phyloP scores from a whole-genome alignment of 2,888 invertebrate genomes.

The Microdon myrmicae region DNA sequence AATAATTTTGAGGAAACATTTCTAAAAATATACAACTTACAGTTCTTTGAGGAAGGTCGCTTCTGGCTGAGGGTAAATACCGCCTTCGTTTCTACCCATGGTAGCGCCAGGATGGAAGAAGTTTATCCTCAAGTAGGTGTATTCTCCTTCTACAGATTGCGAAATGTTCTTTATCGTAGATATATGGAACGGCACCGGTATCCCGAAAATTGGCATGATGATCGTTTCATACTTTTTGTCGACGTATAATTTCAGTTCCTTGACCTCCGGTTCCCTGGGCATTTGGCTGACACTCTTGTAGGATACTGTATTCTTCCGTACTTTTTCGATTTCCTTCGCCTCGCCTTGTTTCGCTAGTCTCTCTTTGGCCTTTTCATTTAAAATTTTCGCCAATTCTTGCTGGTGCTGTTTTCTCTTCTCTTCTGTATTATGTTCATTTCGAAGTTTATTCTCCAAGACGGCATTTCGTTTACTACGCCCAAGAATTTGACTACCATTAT shows the following conservation, averaged over 20 bases:
- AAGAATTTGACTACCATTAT: conserved; percentile 65
- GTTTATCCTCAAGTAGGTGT: conserved; percentile 97
- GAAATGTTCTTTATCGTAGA: conserved; percentile 99
- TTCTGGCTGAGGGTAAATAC: conserved; percentile 91
- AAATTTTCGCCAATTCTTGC: conserved; percentile 86
- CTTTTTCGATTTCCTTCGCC: conserved; percentile 86
- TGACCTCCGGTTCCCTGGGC: conserved; percentile 93
- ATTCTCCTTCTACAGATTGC: conserved; percentile 96
- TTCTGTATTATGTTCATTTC: conserved; percentile 95
- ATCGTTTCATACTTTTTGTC: conserved; percentile 97
- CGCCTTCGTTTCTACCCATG: conserved; percentile 92
- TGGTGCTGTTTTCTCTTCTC: conserved; percentile 98
- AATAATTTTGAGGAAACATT: background rate
- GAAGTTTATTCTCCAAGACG: conserved; percentile 90
- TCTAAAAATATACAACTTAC: conserved; percentile 69
- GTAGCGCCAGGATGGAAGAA: conserved; percentile 99
- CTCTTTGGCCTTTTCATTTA: conserved; percentile 94
- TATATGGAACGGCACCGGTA: conserved; percentile 97
- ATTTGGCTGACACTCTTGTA: conserved; percentile 93
- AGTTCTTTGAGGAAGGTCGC: conserved; percentile 98
- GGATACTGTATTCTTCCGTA: conserved; percentile 93
- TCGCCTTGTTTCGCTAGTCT: conserved; percentile 88
- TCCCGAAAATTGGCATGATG: conserved; percentile 96
- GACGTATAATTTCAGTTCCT: conserved; percentile 93
- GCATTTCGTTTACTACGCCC: conserved; percentile 85